Evolutionary conservation across 2,797 vertebrate species (phyloP).

Genomic region (Halcyon badia): DNA sequence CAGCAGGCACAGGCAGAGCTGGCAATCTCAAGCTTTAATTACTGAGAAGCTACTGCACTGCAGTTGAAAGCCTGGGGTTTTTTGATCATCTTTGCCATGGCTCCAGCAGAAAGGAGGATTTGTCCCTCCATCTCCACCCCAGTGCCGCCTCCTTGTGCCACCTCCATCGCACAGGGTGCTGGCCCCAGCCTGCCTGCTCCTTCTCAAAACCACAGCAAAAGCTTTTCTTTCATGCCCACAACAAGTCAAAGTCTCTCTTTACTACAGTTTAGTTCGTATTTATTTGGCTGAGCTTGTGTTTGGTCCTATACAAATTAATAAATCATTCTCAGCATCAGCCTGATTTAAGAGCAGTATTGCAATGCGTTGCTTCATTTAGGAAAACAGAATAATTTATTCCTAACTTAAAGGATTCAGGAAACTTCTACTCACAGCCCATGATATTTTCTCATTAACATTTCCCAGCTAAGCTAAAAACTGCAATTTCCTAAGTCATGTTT

Average conservation of each 20-base stretch:
- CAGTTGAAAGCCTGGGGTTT: background rate
- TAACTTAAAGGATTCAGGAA: slow-evolving; percentile 30
- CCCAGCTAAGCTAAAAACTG: slow-evolving; percentile 57
- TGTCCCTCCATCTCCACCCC: background rate
- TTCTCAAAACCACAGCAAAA: background rate
- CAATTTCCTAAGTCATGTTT: slow-evolving; percentile 44
- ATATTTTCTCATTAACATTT: slow-evolving; percentile 62
- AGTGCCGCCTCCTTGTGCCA: rapidly evolving
- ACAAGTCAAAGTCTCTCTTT: background rate
- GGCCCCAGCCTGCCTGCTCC: background rate
- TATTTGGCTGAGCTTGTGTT: background rate
- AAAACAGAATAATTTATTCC: slow-evolving; percentile 55
- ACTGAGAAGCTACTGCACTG: background rate
- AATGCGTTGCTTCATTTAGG: background rate
- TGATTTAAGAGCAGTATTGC: background rate
- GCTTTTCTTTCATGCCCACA: background rate
- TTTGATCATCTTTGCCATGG: background rate
- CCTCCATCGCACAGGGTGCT: background rate
- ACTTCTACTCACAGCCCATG: background rate
- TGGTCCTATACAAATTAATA: background rate
- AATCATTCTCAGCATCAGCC: background rate
- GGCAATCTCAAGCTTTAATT: background rate
- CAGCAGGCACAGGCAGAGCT: background rate
- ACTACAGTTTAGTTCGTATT: background rate
- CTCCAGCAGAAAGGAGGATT: background rate